Conservation (phyloP, 1,140 invertebrate genomes). For the Sitophilus oryzae region DNA sequence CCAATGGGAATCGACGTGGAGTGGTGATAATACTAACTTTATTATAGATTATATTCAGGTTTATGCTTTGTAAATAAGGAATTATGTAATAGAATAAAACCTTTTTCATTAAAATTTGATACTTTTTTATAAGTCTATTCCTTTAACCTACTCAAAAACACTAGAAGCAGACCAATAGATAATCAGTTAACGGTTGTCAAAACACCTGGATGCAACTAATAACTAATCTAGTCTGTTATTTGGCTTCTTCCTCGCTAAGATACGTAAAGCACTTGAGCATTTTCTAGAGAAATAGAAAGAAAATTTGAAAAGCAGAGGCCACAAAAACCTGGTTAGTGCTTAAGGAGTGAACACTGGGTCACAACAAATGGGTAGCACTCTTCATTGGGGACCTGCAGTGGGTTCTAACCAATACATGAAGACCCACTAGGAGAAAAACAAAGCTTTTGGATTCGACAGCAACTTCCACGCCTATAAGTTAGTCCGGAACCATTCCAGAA, state of each 20-base stretch:
- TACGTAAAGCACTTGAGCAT: conserved; percentile 52
- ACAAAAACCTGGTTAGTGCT: conserved; percentile 44
- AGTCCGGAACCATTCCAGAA: no score
- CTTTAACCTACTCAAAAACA: no score
- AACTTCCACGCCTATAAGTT: conserved; percentile 48
- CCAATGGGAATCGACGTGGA: conserved; percentile 50
- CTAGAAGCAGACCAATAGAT: no score
- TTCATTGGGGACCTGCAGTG: conserved; percentile 59
- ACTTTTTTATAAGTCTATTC: no score
- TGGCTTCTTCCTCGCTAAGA: conserved; percentile 56
- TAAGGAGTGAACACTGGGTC: conserved; percentile 53
- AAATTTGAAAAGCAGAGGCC: conserved; percentile 55
- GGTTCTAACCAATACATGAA: conserved; percentile 49
- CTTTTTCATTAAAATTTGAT: no score
- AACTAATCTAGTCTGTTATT: conserved; percentile 65
- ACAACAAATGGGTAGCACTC: conserved; percentile 52
- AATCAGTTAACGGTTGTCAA: no score
- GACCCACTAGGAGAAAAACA: conserved; percentile 48
- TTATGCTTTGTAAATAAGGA: conserved; percentile 46
- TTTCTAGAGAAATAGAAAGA: conserved; percentile 53
- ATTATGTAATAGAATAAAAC: background rate
- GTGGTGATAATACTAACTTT: conserved; percentile 46
- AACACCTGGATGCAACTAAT: no score
- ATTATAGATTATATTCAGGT: conserved; percentile 58
- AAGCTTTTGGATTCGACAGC: conserved; percentile 44